Conservation (phyloP, 2,888 invertebrate genomes). For the Eupithecia centaureata region DNA sequence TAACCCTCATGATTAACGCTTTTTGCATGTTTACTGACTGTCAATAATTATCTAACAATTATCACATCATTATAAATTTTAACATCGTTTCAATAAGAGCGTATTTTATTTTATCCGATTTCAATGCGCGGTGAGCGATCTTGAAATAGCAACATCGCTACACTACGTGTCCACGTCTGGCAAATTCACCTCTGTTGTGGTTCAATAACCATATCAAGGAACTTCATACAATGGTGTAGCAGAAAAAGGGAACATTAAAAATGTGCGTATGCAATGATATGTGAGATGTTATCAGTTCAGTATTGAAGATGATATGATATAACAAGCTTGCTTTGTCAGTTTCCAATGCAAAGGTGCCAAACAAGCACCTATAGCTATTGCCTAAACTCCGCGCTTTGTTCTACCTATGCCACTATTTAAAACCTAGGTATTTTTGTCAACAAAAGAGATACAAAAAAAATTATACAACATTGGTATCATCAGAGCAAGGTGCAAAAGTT, state of each 20-base stretch:
- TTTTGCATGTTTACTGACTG: conserved; percentile 61
- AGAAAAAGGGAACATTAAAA: conserved; percentile 4
- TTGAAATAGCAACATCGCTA: conserved; percentile 22
- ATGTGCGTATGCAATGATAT: neutral
- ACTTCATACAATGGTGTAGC: conserved; percentile 22
- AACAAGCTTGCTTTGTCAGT: neutral
- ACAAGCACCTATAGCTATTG: no score
- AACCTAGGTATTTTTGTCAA: no score
- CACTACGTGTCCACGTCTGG: neutral
- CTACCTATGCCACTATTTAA: no score
- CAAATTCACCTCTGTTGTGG: conserved; percentile 9
- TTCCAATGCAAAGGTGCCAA: neutral
- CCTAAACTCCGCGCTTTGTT: no score
- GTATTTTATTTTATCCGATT: conserved; percentile 5
- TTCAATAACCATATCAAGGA: conserved; percentile 15
- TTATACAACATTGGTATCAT: no score
- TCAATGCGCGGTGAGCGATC: conserved; percentile 31
- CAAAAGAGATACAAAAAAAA: no score
- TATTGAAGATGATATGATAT: neutral
- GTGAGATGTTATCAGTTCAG: neutral
- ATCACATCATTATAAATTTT: conserved; percentile 9
- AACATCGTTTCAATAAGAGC: neutral
- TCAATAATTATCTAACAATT: conserved; percentile 34
- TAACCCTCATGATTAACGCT: conserved; percentile 79
- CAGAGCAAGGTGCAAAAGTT: no score